These are phyloP conservation scores for Protomyctophum bolini DNA, from an alignment of 2,113 vertebrate species.

Conservation along the genomic window DNA sequence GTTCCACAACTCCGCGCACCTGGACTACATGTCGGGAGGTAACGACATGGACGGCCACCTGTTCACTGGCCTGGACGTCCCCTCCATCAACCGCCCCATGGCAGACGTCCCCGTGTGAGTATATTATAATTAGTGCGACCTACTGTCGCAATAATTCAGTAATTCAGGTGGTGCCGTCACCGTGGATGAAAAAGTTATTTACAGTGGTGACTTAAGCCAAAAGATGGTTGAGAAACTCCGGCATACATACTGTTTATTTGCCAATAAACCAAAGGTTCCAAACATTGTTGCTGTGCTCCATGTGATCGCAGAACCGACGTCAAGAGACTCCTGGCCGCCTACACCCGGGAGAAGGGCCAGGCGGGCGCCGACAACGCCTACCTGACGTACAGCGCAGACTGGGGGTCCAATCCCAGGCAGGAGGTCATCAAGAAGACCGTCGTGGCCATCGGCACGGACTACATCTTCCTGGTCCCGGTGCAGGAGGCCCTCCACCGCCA, in stretches of 20 bases:
- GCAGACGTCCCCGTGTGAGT: no score
- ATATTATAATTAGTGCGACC: no score
- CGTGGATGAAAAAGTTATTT: no score
- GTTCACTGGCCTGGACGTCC: slow-evolving; percentile 78
- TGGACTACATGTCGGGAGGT: slow-evolving; percentile 84
- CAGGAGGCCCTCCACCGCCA: slow-evolving; percentile 85
- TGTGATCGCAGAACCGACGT: slow-evolving; percentile 75
- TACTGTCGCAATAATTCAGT: no score
- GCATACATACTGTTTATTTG: no score
- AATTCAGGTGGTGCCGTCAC: no score
- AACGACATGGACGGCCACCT: slow-evolving; percentile 88
- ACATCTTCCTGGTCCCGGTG: slow-evolving; percentile 88
- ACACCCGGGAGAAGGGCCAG: slow-evolving; percentile 76
- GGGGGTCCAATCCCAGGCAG: slow-evolving; percentile 70
- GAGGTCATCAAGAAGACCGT: slow-evolving; percentile 85
- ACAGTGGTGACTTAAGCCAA: no score
- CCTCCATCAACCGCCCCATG: slow-evolving; percentile 30
- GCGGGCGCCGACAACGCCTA: slow-evolving; percentile 67
- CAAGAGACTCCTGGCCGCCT: slow-evolving; percentile 71
- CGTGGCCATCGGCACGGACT: slow-evolving; percentile 84
- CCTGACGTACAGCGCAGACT: slow-evolving; percentile 77
- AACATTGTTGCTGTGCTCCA: no score
- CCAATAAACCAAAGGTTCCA: no score
- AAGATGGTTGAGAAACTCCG: no score
- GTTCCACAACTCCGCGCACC: slow-evolving; percentile 80